A percentile compares a stretch with the other conserved stretches of the same genome.
Evolutionary conservation across 2,113 vertebrate genomes (phyloP).

Genomic region (Plotosus lineatus): DNA sequence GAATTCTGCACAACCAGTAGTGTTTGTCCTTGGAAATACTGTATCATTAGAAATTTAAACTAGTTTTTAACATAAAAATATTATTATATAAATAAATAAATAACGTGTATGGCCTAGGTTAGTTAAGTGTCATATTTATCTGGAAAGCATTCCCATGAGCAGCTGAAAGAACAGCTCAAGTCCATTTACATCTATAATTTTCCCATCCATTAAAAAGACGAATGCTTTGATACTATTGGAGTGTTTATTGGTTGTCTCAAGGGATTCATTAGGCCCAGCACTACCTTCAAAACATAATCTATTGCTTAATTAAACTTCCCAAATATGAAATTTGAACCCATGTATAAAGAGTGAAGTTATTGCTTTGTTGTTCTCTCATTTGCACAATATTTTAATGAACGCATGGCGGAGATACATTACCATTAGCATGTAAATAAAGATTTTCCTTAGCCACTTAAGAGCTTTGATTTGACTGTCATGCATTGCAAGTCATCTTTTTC

Average conservation of each 20-base stretch:
- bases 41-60: slow-evolving; percentile 52
- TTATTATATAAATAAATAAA: slow-evolving; percentile 46
- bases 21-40: slow-evolving; percentile 71
- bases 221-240: slow-evolving; percentile 95
- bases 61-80: slow-evolving; percentile 56
- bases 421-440: slow-evolving; percentile 82
- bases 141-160: slow-evolving; percentile 77
- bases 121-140: slow-evolving; percentile 72
- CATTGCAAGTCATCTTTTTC: slow-evolving; percentile 74
- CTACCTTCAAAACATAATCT: slow-evolving; percentile 98
- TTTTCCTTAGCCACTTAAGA: slow-evolving; percentile 78
- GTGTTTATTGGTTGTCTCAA: slow-evolving; percentile 90
- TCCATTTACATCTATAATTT: slow-evolving; percentile 90
- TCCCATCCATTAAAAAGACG: slow-evolving; percentile 96
- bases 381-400: slow-evolving; percentile 83
- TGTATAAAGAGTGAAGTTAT: slow-evolving; percentile 86
- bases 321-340: slow-evolving; percentile 95
- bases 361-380: slow-evolving; percentile 81
- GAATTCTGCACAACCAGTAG: slow-evolving; percentile 22
- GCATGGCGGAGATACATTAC: slow-evolving; percentile 74
- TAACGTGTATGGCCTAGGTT: slow-evolving; percentile 69
- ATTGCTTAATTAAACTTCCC: slow-evolving; percentile 98
- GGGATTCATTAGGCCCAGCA: slow-evolving; percentile 96
- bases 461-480: slow-evolving; percentile 81
- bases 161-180: slow-evolving; percentile 75